Percentiles rank a stretch among this genome's conserved stretches.
Conservation (phyloP, 2,797 vertebrate species). For the Falco columbarius region DNA sequence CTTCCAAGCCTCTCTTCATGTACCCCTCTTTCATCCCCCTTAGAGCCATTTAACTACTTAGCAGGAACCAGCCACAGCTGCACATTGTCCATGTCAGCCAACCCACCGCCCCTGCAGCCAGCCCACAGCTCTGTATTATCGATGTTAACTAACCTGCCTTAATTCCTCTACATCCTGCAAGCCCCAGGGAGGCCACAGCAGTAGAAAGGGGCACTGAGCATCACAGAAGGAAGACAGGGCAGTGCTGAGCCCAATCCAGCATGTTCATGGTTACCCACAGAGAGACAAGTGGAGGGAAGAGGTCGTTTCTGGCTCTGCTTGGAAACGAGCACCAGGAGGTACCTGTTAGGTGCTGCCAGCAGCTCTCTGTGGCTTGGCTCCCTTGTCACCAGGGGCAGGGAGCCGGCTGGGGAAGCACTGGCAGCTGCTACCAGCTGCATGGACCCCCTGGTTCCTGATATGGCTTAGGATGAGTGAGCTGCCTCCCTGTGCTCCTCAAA, state of each 20-base stretch:
- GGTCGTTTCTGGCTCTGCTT: background rate
- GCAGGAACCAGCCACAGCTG: too few species aligned
- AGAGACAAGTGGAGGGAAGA: background rate
- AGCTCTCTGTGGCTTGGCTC: background rate
- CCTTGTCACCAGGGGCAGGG: background rate
- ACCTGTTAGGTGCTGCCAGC: background rate
- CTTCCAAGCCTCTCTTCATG: too few species aligned
- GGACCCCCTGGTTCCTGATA: background rate
- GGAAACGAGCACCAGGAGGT: background rate
- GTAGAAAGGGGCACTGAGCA: background rate
- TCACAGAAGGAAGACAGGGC: background rate
- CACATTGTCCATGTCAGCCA: too few species aligned
- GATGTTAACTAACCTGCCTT: too few species aligned
- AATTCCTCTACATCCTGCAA: too few species aligned
- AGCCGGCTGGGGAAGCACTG: rapidly evolving
- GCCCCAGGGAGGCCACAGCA: background rate
- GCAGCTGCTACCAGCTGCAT: background rate
- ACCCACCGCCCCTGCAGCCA: too few species aligned
- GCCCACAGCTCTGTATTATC: too few species aligned
- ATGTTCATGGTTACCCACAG: too few species aligned
- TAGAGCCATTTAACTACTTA: too few species aligned
- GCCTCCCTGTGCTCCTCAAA: background rate
- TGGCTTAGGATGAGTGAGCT: rapidly evolving
- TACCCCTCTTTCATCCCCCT: too few species aligned
- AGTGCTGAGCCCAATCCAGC: rapidly evolving